phyloP scores from a whole-genome alignment of 2,113 vertebrate genomes.

The Ailuropoda melanoleuca region DNA sequence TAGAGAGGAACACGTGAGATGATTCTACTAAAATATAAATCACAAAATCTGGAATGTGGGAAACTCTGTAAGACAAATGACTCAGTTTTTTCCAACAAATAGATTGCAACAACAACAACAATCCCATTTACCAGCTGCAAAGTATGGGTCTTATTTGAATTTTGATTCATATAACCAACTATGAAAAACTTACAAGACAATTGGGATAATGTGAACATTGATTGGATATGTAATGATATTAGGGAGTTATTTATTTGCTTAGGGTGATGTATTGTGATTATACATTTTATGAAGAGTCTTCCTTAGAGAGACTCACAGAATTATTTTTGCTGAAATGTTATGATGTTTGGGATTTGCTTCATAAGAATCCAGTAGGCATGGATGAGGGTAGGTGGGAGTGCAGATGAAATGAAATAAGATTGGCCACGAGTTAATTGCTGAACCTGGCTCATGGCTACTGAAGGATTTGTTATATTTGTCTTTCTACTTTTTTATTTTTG shows the following conservation, averaged over 20 bases:
- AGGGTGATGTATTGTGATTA: background rate
- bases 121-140: background rate
- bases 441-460: background rate
- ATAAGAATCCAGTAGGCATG: background rate
- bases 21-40: background rate
- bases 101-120: background rate
- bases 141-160: background rate
- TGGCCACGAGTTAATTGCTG: background rate
- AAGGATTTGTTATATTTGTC: slow-evolving; percentile 2
- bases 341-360: background rate
- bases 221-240: background rate
- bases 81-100: slow-evolving; percentile 9
- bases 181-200: background rate
- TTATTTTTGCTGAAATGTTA: slow-evolving; percentile 23
- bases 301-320: background rate
- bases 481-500: slow-evolving; percentile 36
- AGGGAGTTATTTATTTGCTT: background rate
- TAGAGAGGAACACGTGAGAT: background rate
- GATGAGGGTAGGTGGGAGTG: background rate
- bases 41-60: background rate
- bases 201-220: background rate
- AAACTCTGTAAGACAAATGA: background rate
- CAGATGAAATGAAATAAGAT: background rate
- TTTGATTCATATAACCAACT: slow-evolving; percentile 7
- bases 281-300: background rate